Evolutionary conservation across 2,113 vertebrate species (phyloP).

Genomic region (Excalfactoria chinensis): DNA sequence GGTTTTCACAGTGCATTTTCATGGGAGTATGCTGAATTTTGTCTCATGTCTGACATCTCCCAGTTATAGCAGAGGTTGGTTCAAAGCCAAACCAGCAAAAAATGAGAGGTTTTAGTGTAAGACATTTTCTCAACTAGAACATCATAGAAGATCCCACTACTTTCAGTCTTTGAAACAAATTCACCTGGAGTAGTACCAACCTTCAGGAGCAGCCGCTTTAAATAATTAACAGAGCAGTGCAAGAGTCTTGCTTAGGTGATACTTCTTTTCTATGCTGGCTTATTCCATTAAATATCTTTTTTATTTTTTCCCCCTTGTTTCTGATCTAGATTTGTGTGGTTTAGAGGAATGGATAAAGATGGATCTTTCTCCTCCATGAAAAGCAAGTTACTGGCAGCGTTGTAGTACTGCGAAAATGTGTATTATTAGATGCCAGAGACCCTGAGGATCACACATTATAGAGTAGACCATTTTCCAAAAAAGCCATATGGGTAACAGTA

Average conservation of each 20-base stretch:
- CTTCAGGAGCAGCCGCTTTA: not conserved
- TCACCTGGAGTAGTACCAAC: not conserved
- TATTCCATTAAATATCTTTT: not conserved
- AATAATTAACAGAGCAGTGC: not conserved
- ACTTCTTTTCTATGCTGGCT: not conserved
- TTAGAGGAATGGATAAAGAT: not conserved
- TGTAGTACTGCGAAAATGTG: not conserved
- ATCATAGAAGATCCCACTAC: not conserved
- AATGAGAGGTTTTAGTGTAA: not conserved
- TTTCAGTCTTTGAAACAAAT: conserved; percentile 20
- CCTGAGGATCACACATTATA: conserved; percentile 22
- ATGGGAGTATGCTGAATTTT: not conserved
- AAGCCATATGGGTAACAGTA: not conserved
- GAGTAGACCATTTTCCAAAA: not conserved
- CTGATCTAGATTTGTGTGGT: not conserved
- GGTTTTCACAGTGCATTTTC: not conserved
- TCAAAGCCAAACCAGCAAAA: conserved; percentile 47
- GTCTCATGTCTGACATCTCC: conserved; percentile 1
- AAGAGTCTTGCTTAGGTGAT: not conserved
- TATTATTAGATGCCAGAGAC: not conserved
- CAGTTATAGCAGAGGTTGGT: not conserved
- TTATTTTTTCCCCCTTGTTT: not conserved
- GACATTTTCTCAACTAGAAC: not conserved
- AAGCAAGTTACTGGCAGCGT: not conserved
- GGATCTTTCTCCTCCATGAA: not conserved